Conservation (phyloP, 2,797 vertebrate genomes). For the Pagetopsis macropterus region DNA sequence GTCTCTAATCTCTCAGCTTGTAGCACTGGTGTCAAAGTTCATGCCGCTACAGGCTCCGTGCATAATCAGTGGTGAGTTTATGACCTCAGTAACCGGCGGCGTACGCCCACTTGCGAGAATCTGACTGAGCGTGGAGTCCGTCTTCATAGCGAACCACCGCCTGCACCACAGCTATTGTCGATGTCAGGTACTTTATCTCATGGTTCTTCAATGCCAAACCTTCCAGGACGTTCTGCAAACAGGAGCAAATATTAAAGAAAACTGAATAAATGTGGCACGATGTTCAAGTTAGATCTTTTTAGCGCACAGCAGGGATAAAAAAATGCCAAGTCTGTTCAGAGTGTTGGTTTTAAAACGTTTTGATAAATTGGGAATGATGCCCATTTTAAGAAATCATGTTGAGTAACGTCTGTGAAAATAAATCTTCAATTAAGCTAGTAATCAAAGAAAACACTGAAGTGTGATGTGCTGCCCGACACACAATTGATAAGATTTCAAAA, state of each 20-base stretch:
- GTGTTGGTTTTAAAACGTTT: neutral
- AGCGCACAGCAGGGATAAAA: neutral
- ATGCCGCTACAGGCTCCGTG: neutral
- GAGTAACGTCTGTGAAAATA: neutral
- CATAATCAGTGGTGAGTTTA: constrained; percentile 11
- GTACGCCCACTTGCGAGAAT: constrained; percentile 82
- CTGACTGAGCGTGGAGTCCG: constrained; percentile 80
- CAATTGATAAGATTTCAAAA: neutral
- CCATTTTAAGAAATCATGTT: neutral
- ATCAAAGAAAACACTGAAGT: neutral
- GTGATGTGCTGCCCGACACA: neutral
- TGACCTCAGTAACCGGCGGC: constrained; percentile 82
- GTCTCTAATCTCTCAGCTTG: constrained; percentile 23
- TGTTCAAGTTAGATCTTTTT: neutral
- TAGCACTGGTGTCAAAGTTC: constrained; percentile 28
- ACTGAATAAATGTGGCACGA: neutral
- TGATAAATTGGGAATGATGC: neutral
- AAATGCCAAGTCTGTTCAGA: neutral
- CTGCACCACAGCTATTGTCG: constrained; percentile 76
- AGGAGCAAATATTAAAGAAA: constrained; percentile 17
- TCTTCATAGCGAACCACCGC: constrained; percentile 71
- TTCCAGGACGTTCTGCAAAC: constrained; percentile 67
- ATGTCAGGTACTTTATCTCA: constrained; percentile 43
- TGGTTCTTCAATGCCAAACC: constrained; percentile 83
- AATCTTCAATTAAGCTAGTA: neutral